Conservation (phyloP, 2,113 vertebrate species). For the Nibea coibor region DNA sequence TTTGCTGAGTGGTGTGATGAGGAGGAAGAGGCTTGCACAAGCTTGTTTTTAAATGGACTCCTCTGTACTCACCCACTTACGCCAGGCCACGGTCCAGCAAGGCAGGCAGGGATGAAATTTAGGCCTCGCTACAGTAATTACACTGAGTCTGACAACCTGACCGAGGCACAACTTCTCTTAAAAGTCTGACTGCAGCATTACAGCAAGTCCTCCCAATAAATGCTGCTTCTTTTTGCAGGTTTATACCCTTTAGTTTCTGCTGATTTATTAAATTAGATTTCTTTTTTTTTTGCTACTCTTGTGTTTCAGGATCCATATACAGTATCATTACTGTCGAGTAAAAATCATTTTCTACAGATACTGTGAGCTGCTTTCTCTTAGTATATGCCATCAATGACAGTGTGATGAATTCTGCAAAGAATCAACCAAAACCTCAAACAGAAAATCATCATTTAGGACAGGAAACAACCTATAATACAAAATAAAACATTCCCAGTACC, state of each 20-base stretch:
- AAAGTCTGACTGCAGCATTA: slow-evolving; percentile 25
- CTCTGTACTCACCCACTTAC: slow-evolving; percentile 63
- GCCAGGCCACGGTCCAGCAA: slow-evolving; percentile 54
- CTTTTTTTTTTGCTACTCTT: background rate
- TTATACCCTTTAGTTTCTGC: background rate
- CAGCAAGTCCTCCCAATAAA: background rate
- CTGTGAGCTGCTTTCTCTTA: background rate
- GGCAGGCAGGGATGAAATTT: slow-evolving; percentile 45
- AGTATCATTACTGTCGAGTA: background rate
- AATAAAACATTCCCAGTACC: background rate
- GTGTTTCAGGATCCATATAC: background rate
- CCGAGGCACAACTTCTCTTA: slow-evolving; percentile 27
- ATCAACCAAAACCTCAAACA: background rate
- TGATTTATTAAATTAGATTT: background rate
- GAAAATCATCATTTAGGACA: background rate
- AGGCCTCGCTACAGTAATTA: slow-evolving; percentile 56
- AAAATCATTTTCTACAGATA: background rate
- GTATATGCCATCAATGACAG: background rate
- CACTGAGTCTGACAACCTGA: slow-evolving; percentile 48
- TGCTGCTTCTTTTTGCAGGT: background rate
- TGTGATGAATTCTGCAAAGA: background rate
- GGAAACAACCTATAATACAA: background rate
- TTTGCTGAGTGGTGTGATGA: slow-evolving; percentile 76
- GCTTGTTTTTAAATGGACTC: slow-evolving; percentile 72
- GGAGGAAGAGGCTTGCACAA: slow-evolving; percentile 65